Conservation (phyloP, 2,888 invertebrate species). For the Germaria angustata region DNA sequence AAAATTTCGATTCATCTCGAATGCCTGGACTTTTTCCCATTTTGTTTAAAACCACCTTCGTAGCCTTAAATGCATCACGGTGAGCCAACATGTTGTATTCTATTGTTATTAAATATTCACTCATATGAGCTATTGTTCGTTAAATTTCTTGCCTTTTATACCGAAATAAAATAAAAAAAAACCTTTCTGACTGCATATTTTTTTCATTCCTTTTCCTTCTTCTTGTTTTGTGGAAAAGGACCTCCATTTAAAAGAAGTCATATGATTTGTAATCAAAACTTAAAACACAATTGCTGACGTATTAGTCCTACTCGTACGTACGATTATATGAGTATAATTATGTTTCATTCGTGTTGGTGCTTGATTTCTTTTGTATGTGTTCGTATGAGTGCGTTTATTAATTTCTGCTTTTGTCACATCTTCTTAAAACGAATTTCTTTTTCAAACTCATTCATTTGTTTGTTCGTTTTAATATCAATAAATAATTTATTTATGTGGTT, state of each 20-base stretch:
- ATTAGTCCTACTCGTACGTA: neutral
- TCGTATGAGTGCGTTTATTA: constrained; percentile 4
- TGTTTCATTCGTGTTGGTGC: neutral
- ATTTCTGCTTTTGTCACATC: constrained; percentile 57
- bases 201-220: neutral
- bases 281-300: neutral
- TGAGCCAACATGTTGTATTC: constrained; percentile 50
- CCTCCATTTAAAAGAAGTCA: constrained; percentile 45
- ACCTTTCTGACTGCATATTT: no score
- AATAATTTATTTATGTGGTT: constrained; percentile 46
- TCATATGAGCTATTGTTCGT: constrained; percentile 30
- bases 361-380: neutral
- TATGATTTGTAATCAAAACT: neutral
- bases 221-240: constrained; percentile 24
- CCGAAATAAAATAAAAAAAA: constrained; percentile 45
- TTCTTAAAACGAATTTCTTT: constrained; percentile 40
- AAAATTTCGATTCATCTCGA: no score
- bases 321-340: neutral
- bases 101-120: constrained; percentile 16
- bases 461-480: constrained; percentile 38
- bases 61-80: constrained; percentile 14
- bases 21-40: no score
- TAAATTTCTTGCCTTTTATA: neutral
- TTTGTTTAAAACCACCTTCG: neutral
- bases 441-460: constrained; percentile 21